Conservation (phyloP, 1,140 invertebrate species). For the Nephotettix cincticeps region DNA sequence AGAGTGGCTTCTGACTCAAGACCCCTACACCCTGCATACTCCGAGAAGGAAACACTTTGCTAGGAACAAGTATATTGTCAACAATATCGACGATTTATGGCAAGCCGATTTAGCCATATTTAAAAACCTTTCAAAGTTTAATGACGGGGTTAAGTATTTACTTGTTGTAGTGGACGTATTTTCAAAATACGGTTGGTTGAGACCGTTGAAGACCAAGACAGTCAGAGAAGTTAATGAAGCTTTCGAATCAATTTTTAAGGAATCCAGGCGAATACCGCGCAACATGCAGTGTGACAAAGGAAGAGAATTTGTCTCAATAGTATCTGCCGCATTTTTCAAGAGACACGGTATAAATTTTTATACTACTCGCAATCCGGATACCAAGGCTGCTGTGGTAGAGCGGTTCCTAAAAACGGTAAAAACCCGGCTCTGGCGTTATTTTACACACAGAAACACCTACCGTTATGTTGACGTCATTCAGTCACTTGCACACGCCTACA, state of each 20-base stretch:
- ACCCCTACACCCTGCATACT: no score
- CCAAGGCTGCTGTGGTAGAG: neutral
- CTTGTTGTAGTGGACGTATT: neutral
- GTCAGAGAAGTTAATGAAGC: neutral
- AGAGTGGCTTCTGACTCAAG: no score
- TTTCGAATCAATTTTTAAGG: neutral
- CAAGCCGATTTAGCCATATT: no score
- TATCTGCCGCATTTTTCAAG: neutral
- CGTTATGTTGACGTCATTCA: neutral
- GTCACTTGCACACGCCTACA: neutral
- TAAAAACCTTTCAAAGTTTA: no score
- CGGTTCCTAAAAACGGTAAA: neutral
- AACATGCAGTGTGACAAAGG: neutral
- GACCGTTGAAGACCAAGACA: neutral
- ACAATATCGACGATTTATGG: no score
- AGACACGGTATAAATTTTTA: neutral
- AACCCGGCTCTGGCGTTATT: neutral
- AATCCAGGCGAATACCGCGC: neutral
- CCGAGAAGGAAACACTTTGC: no score
- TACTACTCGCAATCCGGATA: neutral
- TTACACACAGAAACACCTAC: neutral
- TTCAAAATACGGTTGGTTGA: neutral
- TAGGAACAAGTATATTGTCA: no score
- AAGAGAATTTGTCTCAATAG: neutral
- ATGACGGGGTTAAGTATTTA: neutral